These are phyloP conservation scores for Acrobasis repandana DNA, from an alignment of 2,888 invertebrate genomes.

Conservation along the genomic window DNA sequence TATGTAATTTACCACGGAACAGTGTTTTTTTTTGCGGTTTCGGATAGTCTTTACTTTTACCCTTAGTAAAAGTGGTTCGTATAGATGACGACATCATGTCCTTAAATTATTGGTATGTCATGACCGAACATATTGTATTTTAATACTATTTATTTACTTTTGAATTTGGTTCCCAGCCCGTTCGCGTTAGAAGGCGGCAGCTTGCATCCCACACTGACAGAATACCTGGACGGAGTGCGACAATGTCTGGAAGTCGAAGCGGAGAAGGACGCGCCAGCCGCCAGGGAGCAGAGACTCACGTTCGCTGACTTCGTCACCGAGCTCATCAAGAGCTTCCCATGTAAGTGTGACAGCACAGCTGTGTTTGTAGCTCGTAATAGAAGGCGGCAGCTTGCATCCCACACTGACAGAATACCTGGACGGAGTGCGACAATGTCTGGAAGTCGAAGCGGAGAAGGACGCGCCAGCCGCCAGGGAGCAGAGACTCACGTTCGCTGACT, in stretches of 20 bases:
- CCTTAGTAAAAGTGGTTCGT: no score
- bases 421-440: conserved; percentile 94
- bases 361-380: no score
- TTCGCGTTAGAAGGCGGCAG: conserved; percentile 93
- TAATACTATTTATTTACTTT: no score
- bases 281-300: conserved; percentile 94
- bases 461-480: conserved; percentile 93
- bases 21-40: no score
- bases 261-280: conserved; percentile 94
- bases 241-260: conserved; percentile 95
- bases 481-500: conserved; percentile 96
- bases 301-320: conserved; percentile 97
- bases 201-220: conserved; percentile 93
- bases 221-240: conserved; percentile 97
- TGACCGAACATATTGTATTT: no score
- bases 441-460: conserved; percentile 97
- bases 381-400: conserved; percentile 92
- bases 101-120: no score
- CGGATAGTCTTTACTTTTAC: no score
- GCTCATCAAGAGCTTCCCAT: conserved; percentile 95
- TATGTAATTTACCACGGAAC: no score
- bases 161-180: conserved; percentile 76
- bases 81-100: no score
- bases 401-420: conserved; percentile 97
- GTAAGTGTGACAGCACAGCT: conserved; percentile 80